Base-by-base conservation (phyloP, 2,113 vertebrate genomes). In the Saguinus imperator region DNA sequence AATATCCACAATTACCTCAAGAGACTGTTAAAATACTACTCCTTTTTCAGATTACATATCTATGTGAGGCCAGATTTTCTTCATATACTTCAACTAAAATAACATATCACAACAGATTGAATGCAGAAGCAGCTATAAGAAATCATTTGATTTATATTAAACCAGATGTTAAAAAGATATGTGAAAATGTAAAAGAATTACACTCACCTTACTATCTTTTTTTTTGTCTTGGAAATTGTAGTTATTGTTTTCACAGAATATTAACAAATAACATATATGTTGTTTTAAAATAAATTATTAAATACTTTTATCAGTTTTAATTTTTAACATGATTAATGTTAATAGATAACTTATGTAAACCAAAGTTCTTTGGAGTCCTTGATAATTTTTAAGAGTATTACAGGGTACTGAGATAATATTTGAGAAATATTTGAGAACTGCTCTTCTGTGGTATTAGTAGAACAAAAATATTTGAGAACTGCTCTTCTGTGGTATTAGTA, bases 241-340 rank as follows among this genome's bases (percentile, higher is more conserved):
- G 4, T 17, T 82, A 5, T 79, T 88, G 87, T 90, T 57, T 40
- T 57, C 48, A 66, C 45, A 72, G 88, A 82, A 64, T 66, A 10
- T 80, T 84, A 79, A 61, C 55, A 55, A 35, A 25, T 87, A 77
- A 92, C 18, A 83, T 43, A 3, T 21, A 83, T 50, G 25, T 88
- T 92, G 40, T 86, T 89, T 91, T 83, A 61, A 94, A 94, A 64
- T 92, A 57, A 91, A 94, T 95, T 68, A 40, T 87, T 48, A 64
- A 55, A 73, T 75, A 81, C 25, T 68, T 81, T 72, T 96, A 68
- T 87, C 17, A 57, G 57, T 32, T 92, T 75, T 86, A 9, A 52
- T 80, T 72, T 58, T 95, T 94, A 87, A 61, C 12, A 6, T 75
- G n/a, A 2, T 17, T 45, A 76, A 13, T 68, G 9, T 91, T 87